Base-by-base conservation (phyloP, 2,888 invertebrate species). In the Poecilobothrus nobilitatus region DNA sequence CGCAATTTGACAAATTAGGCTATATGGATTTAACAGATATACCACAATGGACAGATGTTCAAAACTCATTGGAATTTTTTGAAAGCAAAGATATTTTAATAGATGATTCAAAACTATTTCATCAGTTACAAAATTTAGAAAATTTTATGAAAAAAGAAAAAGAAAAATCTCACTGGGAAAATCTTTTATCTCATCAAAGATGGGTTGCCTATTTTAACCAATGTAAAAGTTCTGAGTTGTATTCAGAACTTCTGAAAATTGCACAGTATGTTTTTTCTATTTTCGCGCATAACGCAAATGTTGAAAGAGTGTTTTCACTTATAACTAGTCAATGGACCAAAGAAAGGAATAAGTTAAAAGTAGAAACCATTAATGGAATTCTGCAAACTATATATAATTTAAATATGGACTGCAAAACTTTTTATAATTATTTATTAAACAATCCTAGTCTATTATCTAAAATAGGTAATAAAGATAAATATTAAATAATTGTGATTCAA, bases 391-490 rank as follows among this genome's bases (percentile, higher is more conserved):
- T 64, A 18, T 64, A 33, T 64, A 64, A 33, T 64, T 8, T 15
- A 64, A 64, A 64, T 64, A 64, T 64, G 64, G 27, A 64, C 18
- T 64, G 27, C 18, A 64, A 64, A 27, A 33, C 64, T 6, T 33
- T 64, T 33, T 64, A 64, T 8, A 64, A 18, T 64, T 64, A 64
- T 64, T 64, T 64, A 64, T 6, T 64, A 64, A 27, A 33, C 6
- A 64, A 64, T 64, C 27, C 64, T 33, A 64, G 64, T 64, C 64
- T 64, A 6, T 64, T 27, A 33, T 64, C 18, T 6, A 64, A 33
- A 64, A 64, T 64, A 18, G 64, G 64, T 64, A 64, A 64, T 18
- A 64, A 64, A 64, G 64, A 64, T 33, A 64, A 64, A 64, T 33
- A 64, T 64, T 64, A 64, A 64, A 33, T 64, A 18, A 33, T 64